These are phyloP conservation scores for Pherbina coryleti DNA, from an alignment of 2,888 invertebrate species.

Conservation along the genomic window DNA sequence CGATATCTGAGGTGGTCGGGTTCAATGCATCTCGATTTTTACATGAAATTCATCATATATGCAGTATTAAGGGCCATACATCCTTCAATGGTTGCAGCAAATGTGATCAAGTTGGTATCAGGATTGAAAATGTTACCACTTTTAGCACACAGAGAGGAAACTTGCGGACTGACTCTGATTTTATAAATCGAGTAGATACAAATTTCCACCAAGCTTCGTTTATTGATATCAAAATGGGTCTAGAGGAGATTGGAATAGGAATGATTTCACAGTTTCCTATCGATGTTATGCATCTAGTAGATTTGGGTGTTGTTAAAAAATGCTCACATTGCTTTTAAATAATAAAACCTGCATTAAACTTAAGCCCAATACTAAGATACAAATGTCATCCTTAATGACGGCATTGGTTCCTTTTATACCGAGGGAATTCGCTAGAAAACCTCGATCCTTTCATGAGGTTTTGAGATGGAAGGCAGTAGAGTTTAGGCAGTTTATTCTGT, in stretches of 20 bases:
- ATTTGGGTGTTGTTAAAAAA: neutral
- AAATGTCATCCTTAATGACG: neutral
- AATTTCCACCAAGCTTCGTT: neutral
- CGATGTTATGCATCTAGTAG: neutral
- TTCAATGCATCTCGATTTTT: too few relatives aligned
- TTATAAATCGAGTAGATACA: neutral
- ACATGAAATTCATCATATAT: too few relatives aligned
- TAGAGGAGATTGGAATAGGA: neutral
- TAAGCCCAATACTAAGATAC: neutral
- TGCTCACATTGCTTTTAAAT: neutral
- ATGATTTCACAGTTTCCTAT: neutral
- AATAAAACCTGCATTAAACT: neutral
- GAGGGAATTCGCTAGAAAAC: conserved; percentile 21
- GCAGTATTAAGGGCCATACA: conserved; percentile 5
- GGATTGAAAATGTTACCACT: neutral
- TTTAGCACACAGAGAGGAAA: neutral
- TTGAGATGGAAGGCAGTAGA: neutral
- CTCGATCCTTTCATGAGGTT: neutral
- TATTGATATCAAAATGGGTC: neutral
- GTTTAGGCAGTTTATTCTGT: neutral
- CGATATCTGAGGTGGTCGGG: too few relatives aligned
- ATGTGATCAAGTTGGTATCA: conserved; percentile 7
- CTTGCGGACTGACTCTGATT: neutral
- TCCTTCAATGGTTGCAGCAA: neutral
- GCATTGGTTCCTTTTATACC: neutral